Evolutionary conservation across 2,113 vertebrate species (phyloP).

Genomic region (Felis chaus): DNA sequence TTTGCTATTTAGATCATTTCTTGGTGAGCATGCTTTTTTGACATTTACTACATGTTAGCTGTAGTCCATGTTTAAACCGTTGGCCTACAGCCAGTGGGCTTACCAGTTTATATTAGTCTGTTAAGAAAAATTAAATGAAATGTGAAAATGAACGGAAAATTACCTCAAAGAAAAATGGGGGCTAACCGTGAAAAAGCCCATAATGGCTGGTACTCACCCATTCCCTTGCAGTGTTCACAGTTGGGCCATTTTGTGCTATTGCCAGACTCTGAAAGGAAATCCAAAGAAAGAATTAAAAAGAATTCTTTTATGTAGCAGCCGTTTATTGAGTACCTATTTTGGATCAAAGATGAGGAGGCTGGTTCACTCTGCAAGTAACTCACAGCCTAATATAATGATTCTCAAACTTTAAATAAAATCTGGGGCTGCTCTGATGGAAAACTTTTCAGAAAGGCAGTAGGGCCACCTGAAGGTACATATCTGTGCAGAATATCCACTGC

Average conservation of each 20-base stretch:
- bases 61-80: not conserved
- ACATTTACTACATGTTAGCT: conserved; percentile 29
- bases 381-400: not conserved
- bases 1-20: conserved; percentile 38
- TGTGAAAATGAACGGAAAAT: conserved; percentile 61
- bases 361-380: not conserved
- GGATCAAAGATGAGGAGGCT: not conserved
- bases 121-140: conserved; percentile 64
- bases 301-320: not conserved
- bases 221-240: not conserved
- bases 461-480: not conserved
- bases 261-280: conserved; percentile 50
- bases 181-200: not conserved
- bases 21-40: conserved; percentile 23
- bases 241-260: not conserved
- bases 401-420: not conserved
- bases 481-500: not conserved
- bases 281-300: conserved; percentile 41
- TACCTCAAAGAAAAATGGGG: conserved; percentile 41
- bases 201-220: not conserved
- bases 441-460: not conserved
- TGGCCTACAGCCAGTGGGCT: not conserved
- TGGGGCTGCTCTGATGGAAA: not conserved
- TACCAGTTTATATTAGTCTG: conserved; percentile 41
- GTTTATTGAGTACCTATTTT: not conserved